These are phyloP conservation scores for Holocentrus rufus DNA, from an alignment of 2,797 vertebrate genomes.

Conservation along the genomic window DNA sequence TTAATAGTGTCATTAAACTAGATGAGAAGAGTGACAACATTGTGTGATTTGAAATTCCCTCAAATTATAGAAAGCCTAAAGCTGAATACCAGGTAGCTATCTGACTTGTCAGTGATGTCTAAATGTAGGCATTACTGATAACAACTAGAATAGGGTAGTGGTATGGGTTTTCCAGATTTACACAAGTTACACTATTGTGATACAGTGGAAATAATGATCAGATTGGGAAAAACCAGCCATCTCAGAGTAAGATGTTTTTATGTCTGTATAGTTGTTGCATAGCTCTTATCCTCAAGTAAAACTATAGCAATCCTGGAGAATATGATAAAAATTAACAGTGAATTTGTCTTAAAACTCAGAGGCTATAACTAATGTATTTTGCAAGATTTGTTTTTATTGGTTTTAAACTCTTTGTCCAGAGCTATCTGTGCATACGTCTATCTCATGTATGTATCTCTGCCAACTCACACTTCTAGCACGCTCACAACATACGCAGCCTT, in stretches of 20 bases:
- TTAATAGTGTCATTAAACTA: constrained; percentile 76
- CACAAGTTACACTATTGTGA: neutral
- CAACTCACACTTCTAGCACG: neutral
- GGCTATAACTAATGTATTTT: neutral
- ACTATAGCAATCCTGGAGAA: constrained; percentile 26
- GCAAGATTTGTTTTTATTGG: constrained; percentile 2
- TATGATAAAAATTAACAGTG: neutral
- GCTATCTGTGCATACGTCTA: neutral
- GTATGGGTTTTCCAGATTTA: constrained; percentile 18
- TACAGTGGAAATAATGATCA: constrained; percentile 17
- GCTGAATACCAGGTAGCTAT: constrained; percentile 52
- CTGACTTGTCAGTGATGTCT: constrained; percentile 43
- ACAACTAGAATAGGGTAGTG: neutral
- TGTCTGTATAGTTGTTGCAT: neutral
- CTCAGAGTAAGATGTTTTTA: neutral
- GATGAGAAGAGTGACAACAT: constrained; percentile 73
- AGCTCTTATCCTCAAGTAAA: constrained; percentile 18
- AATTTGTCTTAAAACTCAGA: constrained; percentile 13
- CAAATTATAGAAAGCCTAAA: constrained; percentile 62
- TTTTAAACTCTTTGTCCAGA: constrained; percentile 1
- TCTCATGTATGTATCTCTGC: neutral
- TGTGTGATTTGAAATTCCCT: constrained; percentile 65
- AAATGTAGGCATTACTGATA: constrained; percentile 45
- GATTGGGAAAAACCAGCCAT: constrained; percentile 1
- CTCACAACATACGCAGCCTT: neutral